Conservation (phyloP, 30 jellyfish, hydroid and myxozoan species). For the Aurelia sp. region DNA sequence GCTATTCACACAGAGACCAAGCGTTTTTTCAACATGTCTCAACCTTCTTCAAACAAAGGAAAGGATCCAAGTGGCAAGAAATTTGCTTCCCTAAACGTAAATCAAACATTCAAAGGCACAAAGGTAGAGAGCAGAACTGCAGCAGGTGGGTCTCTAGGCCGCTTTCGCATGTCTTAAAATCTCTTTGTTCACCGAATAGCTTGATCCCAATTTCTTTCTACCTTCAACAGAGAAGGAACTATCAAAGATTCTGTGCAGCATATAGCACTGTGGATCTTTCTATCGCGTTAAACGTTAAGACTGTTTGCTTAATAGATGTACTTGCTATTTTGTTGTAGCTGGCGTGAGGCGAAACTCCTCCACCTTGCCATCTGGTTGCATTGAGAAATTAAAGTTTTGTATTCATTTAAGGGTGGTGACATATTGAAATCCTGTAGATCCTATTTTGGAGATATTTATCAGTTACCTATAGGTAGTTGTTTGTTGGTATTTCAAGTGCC, state of each 20-base stretch:
- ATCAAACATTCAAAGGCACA: slow-evolving; percentile 92
- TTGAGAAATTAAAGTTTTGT: neutral
- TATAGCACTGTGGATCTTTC: too few species aligned
- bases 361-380: neutral
- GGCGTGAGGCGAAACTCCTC: too few species aligned
- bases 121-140: slow-evolving; percentile 87
- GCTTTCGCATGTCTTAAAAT: neutral
- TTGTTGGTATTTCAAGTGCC: too few species aligned
- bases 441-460: too few species aligned
- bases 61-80: slow-evolving; percentile 89
- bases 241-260: too few species aligned
- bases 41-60: slow-evolving; percentile 92
- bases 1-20: slow-evolving; percentile 80
- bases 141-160: slow-evolving; percentile 86
- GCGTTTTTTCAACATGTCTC: slow-evolving; percentile 95
- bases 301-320: too few species aligned
- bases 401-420: neutral
- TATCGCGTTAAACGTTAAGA: too few species aligned
- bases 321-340: neutral
- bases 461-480: too few species aligned
- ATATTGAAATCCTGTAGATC: neutral
- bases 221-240: too few species aligned
- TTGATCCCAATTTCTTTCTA: too few species aligned
- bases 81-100: slow-evolving; percentile 90
- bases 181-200: too few species aligned